Conservation (phyloP, 2,888 invertebrate species). For the Syrphus vitripennis region DNA sequence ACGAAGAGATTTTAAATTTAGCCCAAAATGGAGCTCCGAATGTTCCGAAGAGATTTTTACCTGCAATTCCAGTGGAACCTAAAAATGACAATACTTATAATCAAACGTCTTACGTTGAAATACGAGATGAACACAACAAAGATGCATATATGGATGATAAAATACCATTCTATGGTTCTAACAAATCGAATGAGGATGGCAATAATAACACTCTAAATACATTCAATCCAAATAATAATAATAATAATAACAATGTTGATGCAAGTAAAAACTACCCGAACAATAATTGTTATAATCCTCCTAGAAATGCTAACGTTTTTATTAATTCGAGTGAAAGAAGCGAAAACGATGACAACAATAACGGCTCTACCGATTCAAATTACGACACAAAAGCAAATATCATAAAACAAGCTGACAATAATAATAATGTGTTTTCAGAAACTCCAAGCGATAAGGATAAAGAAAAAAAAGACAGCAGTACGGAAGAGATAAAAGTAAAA, state of each 20-base stretch:
- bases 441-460: not conserved
- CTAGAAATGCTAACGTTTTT: slow-evolving; percentile 75
- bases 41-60: slow-evolving; percentile 32
- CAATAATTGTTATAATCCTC: slow-evolving; percentile 66
- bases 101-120: slow-evolving; percentile 12
- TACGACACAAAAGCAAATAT: slow-evolving; percentile 8
- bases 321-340: slow-evolving; percentile 74
- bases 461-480: not conserved
- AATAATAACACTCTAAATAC: slow-evolving; percentile 60
- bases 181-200: slow-evolving; percentile 23
- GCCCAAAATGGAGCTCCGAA: slow-evolving; percentile 74
- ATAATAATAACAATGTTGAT: slow-evolving; percentile 65
- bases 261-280: slow-evolving; percentile 32
- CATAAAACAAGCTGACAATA: slow-evolving; percentile 33
- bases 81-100: slow-evolving; percentile 18
- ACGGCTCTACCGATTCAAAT: slow-evolving; percentile 50
- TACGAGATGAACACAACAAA: not conserved
- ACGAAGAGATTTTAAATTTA: slow-evolving; percentile 79
- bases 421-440: slow-evolving; percentile 34
- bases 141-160: not conserved
- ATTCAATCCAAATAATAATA: slow-evolving; percentile 73
- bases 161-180: not conserved
- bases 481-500: not conserved
- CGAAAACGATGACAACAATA: slow-evolving; percentile 48
- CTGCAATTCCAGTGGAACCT: slow-evolving; percentile 42